Base-by-base conservation (phyloP, 2,113 vertebrate species). In the Pluvianellus socialis region DNA sequence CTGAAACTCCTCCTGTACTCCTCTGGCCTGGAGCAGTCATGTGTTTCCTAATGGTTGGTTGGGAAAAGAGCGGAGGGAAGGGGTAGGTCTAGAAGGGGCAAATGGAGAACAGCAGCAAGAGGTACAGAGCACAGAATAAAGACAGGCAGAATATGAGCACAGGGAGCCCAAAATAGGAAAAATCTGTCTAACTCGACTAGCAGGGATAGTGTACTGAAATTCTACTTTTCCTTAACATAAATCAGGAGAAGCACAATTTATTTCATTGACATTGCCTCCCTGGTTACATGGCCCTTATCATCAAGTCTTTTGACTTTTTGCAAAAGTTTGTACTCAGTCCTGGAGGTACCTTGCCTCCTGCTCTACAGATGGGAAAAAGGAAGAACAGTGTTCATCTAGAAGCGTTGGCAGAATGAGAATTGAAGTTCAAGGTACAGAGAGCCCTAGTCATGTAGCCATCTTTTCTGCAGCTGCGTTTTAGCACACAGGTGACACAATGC, bases 221-320 rank as follows among this genome's bases (percentile, higher is more conserved):
- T 80, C 47, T 86, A 50, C 67, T 76, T 79, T 86, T 38, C 27
- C 52, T 63, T 21, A 17, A 59, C 0, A 0, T 9, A 19, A 27
- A 70, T 33, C 38, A n/a, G 59, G 44, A 90, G 59, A 3, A 86
- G 20, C 10, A 2, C n/a, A 23, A 2, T 15, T 53, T 23, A 2
- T 33, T 33, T 42, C 47, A 12, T 33, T 65, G 67, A 1, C 24
- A 26, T 35, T 55, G 32, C n/a, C 55, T 55, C 59, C 71, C 40
- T 55, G 49, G 14, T 40, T 55, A 7, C n/a, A 9, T 0, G 0
- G 40, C 10, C 35, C 32, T 50, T 30, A 58, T 45, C 30, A 70
- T 9, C 11, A 28, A 8, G 35, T 3, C 16, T 52, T 52, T 40
- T 28, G 45, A 71, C 10, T 55, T 67, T 26, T 53, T 55, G 30